Conservation (phyloP, 2,888 invertebrate genomes). For the Venusia cambrica region DNA sequence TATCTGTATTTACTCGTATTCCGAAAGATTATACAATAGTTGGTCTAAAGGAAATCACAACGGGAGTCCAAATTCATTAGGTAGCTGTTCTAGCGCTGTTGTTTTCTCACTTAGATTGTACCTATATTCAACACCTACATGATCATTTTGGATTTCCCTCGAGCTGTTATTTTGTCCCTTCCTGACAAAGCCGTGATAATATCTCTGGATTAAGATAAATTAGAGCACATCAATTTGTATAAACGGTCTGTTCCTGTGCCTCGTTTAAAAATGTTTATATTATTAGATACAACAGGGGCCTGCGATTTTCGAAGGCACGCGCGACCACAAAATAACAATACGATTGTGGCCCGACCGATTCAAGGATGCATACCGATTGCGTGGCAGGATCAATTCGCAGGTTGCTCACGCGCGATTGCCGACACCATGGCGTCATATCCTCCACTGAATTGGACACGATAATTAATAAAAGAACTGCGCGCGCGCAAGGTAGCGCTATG, state of each 20-base stretch:
- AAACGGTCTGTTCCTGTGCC: conserved; percentile 34
- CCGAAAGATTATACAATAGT: conserved; percentile 22
- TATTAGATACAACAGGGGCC: conserved; percentile 27
- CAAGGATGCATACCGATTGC: conserved; percentile 73
- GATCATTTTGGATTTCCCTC: conserved; percentile 8
- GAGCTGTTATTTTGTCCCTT: conserved; percentile 28
- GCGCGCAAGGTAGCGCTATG: conserved; percentile 62
- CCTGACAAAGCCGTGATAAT: conserved; percentile 21
- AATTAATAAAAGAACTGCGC: conserved; percentile 78
- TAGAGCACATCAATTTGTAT: conserved; percentile 31
- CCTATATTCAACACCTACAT: too few species aligned
- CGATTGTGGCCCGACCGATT: conserved; percentile 51
- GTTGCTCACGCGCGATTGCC: conserved; percentile 67
- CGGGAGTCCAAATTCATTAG: conserved; percentile 23
- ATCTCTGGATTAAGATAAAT: conserved; percentile 19
- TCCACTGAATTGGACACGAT: conserved; percentile 68
- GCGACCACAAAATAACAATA: conserved; percentile 43
- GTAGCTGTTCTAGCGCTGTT: too few species aligned
- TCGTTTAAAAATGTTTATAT: conserved; percentile 40
- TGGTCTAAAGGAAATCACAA: conserved; percentile 23
- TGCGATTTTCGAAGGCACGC: conserved; percentile 41
- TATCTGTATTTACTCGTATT: conserved; percentile 14
- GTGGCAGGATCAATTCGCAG: conserved; percentile 64
- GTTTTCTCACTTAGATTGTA: too few species aligned
- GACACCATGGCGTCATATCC: conserved; percentile 76